Conservation (phyloP, 2,888 invertebrate species). For the Germaria angustata region DNA sequence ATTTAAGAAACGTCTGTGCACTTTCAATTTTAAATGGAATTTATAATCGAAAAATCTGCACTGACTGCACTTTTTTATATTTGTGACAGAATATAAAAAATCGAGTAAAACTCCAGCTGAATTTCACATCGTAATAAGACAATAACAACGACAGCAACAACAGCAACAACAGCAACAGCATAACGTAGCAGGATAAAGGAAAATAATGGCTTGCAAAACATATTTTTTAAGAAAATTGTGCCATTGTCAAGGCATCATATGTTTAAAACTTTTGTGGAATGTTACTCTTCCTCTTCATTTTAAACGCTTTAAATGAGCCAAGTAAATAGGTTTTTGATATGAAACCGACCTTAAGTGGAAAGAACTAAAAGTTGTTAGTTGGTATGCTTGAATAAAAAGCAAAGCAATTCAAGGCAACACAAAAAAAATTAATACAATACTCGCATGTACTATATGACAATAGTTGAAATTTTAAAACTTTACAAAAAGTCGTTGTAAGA, state of each 20-base stretch:
- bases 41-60: not conserved
- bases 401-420: not conserved
- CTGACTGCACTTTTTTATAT: too few relatives aligned
- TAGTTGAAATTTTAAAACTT: not conserved
- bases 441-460: too few relatives aligned
- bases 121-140: not conserved
- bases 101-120: slow-evolving; percentile 8
- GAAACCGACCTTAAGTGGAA: not conserved
- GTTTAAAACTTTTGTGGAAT: slow-evolving; percentile 1
- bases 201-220: not conserved
- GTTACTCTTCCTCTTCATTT: not conserved
- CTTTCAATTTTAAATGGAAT: not conserved
- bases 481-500: not conserved
- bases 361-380: not conserved
- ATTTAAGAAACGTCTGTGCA: not conserved
- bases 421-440: not conserved
- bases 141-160: not conserved
- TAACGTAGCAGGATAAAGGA: not conserved
- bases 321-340: slow-evolving; percentile 14
- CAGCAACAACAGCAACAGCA: too few relatives aligned
- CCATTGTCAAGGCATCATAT: slow-evolving; percentile 56
- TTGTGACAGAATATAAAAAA: slow-evolving; percentile 21
- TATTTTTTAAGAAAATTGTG: slow-evolving; percentile 40
- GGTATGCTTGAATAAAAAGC: not conserved
- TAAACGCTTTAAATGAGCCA: slow-evolving; percentile 12